These are phyloP conservation scores for Anableps anableps DNA, from an alignment of 2,797 vertebrate species.

Conservation along the genomic window DNA sequence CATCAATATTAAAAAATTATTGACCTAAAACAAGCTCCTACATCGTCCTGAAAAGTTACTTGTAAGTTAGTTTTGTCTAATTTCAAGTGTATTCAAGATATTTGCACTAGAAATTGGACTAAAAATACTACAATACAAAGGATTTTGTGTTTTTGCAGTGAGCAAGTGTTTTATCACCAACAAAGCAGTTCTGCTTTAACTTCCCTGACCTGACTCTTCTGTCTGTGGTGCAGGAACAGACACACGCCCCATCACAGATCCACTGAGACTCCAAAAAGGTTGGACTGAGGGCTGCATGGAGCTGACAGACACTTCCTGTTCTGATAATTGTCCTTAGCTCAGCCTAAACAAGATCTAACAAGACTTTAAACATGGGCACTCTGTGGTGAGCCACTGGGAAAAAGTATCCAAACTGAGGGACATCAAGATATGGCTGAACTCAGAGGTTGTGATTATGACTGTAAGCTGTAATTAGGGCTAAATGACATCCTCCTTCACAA, in stretches of 20 bases:
- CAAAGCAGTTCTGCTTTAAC: background rate
- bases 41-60: too few species aligned
- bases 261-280: background rate
- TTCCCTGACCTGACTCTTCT: background rate
- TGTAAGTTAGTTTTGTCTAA: too few species aligned
- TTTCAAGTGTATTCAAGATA: too few species aligned
- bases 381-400: background rate
- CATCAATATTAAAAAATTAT: too few species aligned
- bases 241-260: background rate
- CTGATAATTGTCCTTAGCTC: background rate
- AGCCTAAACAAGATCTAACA: background rate
- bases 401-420: background rate
- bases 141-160: too few species aligned
- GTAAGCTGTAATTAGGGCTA: slow-evolving; percentile 4
- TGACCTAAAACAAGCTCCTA: too few species aligned
- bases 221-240: slow-evolving; percentile 6
- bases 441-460: slow-evolving; percentile 7
- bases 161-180: background rate
- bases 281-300: background rate
- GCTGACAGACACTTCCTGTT: slow-evolving; percentile 8
- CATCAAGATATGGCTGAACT: background rate
- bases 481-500: background rate
- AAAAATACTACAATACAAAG: too few species aligned
- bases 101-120: too few species aligned
- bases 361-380: background rate